These are phyloP conservation scores for Catharus ustulatus DNA, from an alignment of 2,797 vertebrate species.

Conservation along the genomic window DNA sequence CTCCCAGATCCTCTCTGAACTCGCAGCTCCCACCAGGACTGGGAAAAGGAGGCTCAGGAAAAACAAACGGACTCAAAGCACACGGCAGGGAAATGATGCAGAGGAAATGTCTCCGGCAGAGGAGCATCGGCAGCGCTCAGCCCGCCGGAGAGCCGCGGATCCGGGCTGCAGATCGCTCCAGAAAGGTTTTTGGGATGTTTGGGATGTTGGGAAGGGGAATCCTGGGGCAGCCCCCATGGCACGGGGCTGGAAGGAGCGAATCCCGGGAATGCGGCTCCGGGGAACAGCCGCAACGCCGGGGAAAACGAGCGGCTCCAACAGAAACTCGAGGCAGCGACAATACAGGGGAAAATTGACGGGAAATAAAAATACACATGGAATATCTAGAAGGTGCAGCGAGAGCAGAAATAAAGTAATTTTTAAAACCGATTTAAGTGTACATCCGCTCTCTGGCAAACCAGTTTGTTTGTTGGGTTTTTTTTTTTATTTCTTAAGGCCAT, in stretches of 20 bases:
- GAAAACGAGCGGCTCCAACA: accelerated
- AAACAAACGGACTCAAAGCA: neutral
- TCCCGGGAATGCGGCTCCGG: accelerated
- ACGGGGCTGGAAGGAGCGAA: neutral
- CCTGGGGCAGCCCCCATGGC: neutral
- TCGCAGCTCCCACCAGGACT: neutral
- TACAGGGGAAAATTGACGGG: accelerated
- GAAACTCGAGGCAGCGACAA: neutral
- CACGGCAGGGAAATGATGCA: neutral
- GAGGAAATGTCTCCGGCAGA: neutral
- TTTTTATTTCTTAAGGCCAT: neutral
- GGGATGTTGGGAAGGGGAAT: accelerated
- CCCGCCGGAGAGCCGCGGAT: accelerated
- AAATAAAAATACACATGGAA: accelerated
- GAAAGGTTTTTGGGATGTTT: accelerated
- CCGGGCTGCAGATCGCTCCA: accelerated
- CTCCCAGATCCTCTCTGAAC: neutral
- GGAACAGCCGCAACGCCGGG: neutral
- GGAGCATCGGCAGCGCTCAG: accelerated
- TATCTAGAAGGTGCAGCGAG: accelerated
- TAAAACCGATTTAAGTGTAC: accelerated
- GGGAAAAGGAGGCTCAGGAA: neutral
- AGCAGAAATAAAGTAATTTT: neutral
- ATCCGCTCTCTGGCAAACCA: neutral
- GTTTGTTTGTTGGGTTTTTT: neutral